Evolutionary conservation across 2,888 invertebrate species (phyloP).

Genomic region (Morpho deidamia): DNA sequence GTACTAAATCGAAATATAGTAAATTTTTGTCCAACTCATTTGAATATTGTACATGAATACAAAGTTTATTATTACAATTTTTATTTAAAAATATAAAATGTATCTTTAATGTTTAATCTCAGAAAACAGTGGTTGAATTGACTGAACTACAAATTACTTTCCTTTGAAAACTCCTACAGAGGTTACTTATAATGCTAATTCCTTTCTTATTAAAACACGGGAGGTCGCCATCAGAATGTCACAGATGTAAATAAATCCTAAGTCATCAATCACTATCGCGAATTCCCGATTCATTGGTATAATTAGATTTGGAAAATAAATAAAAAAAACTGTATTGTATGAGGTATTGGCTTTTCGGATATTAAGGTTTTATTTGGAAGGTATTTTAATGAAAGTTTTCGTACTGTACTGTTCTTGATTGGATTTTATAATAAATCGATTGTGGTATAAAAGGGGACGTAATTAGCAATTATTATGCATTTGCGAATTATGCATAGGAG

Average conservation of each 20-base stretch:
- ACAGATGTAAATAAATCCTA: slow-evolving; percentile 26
- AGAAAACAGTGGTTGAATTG: no score
- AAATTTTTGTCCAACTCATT: no score
- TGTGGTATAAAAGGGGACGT: slow-evolving; percentile 9
- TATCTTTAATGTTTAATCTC: no score
- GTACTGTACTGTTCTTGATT: slow-evolving; percentile 20
- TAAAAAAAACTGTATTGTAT: slow-evolving; percentile 29
- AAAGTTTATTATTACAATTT: no score
- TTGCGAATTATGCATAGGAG: neutral
- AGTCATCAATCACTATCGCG: slow-evolving; percentile 52
- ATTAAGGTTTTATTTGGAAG: slow-evolving; percentile 31
- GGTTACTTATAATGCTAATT: no score
- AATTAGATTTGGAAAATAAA: slow-evolving; percentile 47
- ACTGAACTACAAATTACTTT: no score
- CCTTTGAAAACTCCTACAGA: no score
- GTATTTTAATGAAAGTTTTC: slow-evolving; percentile 33
- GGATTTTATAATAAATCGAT: slow-evolving; percentile 12
- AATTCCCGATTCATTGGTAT: slow-evolving; percentile 51
- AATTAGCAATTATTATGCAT: slow-evolving; percentile 16
- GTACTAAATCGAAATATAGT: no score
- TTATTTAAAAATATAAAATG: no score
- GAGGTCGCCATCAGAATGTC: neutral
- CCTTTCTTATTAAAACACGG: no score
- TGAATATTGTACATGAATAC: no score
- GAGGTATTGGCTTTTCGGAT: slow-evolving; percentile 27